Conservation (phyloP, 1,140 invertebrate genomes). For the Lepidurus packardi region DNA sequence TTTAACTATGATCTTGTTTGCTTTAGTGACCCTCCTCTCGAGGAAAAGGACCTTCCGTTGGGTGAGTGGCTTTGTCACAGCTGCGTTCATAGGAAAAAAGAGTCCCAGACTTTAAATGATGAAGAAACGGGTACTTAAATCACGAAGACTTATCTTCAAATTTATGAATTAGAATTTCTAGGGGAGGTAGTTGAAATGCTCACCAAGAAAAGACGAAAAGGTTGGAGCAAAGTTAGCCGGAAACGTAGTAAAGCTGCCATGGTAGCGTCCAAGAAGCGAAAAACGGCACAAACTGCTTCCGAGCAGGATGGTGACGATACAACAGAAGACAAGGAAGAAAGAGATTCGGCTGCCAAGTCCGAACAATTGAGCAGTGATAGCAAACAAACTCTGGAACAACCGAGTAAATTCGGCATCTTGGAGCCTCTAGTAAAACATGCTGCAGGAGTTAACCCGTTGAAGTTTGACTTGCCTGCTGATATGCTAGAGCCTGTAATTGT, state of each 20-base stretch:
- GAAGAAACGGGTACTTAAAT: background rate
- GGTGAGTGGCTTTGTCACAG: conserved; percentile 85
- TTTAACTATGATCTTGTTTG: background rate
- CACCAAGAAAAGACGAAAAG: conserved; percentile 21
- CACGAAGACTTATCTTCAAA: background rate
- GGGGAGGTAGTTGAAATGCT: background rate
- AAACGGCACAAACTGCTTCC: background rate
- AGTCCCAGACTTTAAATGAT: background rate
- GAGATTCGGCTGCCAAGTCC: conserved; percentile 24
- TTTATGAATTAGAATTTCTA: background rate
- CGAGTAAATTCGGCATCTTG: conserved; percentile 44
- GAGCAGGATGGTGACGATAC: conserved; percentile 30
- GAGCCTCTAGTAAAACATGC: conserved; percentile 72
- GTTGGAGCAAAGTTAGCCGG: background rate
- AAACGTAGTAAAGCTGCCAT: background rate
- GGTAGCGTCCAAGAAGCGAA: conserved; percentile 36
- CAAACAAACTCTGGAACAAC: conserved; percentile 35
- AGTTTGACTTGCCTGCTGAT: conserved; percentile 78
- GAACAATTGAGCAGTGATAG: conserved; percentile 34
- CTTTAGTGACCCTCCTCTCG: conserved; percentile 77
- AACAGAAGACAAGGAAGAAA: conserved; percentile 16
- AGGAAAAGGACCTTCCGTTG: conserved; percentile 78
- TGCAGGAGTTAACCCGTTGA: conserved; percentile 72
- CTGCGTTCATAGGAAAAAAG: conserved; percentile 52
- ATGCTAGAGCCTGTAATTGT: conserved; percentile 69